Conservation (phyloP, 1,140 invertebrate species). For the Vollenhovia emeryi region DNA sequence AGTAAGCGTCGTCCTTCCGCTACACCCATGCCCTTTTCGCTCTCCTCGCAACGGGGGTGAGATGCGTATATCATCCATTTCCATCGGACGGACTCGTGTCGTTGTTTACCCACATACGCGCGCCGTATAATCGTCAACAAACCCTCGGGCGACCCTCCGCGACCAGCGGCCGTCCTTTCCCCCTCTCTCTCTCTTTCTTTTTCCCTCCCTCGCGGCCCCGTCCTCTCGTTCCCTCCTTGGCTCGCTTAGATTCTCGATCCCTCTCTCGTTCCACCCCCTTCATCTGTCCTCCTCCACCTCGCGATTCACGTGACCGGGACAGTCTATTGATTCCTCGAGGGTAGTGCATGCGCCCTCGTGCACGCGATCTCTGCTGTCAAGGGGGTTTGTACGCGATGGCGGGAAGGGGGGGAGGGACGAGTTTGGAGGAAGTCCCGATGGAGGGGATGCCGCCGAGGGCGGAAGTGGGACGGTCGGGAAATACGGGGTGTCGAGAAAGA, state of each 20-base stretch:
- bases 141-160: slow-evolving; percentile 54
- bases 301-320: slow-evolving; percentile 80
- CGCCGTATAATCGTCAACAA: slow-evolving; percentile 71
- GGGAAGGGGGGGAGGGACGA: too few species aligned
- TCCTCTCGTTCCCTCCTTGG: not conserved
- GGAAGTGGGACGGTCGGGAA: slow-evolving; percentile 33
- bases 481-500: not conserved
- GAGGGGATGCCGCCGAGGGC: slow-evolving; percentile 61
- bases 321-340: slow-evolving; percentile 80
- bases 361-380: slow-evolving; percentile 75
- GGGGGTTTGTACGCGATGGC: slow-evolving; percentile 56
- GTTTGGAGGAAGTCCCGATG: slow-evolving; percentile 48
- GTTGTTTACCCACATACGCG: slow-evolving; percentile 73
- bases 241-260: slow-evolving; percentile 35
- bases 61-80: slow-evolving; percentile 45
- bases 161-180: not conserved
- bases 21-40: not conserved
- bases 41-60: too few species aligned
- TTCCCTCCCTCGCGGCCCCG: not conserved
- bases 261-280: not conserved
- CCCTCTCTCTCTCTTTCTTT: not conserved
- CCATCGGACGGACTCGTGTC: slow-evolving; percentile 23
- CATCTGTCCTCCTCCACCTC: slow-evolving; percentile 25
- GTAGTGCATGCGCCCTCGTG: slow-evolving; percentile 80
- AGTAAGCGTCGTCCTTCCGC: slow-evolving; percentile 3